Evolutionary conservation across 2,888 invertebrate genomes (phyloP), one percentile per base, ranked within the genome.

Genomic region (Acanthococcus lagerstroemiae): DNA sequence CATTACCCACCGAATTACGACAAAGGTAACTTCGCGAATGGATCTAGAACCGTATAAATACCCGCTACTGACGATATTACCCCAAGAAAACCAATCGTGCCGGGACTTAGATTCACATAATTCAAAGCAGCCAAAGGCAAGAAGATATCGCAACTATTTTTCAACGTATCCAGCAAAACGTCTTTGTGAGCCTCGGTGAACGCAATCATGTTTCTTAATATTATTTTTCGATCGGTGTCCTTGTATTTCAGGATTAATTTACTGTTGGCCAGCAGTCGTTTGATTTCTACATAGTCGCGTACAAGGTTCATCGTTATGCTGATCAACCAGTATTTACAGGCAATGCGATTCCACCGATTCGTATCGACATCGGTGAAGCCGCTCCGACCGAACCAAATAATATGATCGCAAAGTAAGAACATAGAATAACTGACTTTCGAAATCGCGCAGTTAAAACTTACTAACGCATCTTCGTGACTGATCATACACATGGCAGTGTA

Each of bases 131-230:
- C 85, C 69, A 94, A 77, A 0, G 94, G 94, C 74, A 95, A 87
- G 72, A 91, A 87, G 66, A 94, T 76, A 76, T 95, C 94, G 78
- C 90, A 90, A 7, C 82, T 77, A 79, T 95, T 94, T 76, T 91
- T 93, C 4, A 90, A 73, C 1, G 88, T 86, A 77, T 95, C 94
- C 69, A 92, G 80, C 67, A 88, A 80, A 9, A 94, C 79, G 75
- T 86, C 84, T 72, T 83, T 84, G 72, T 84, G 79, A 50, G 77
- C 73, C 45, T 61, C 54, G 5, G 69, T 61, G 63, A 68, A 70
- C 9, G 61, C 52, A 1, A 65, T 9, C 3, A 60, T 30, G 9
- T 54, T 66, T 37, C 50, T 61, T 12, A 54, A 15, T 9, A 26
- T 19, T 12, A 27, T n/a, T 15, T 52, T 67, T 55, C 65, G 68